phyloP scores from a whole-genome alignment of 1,140 invertebrate genomes.

The Copidosoma floridanum region DNA sequence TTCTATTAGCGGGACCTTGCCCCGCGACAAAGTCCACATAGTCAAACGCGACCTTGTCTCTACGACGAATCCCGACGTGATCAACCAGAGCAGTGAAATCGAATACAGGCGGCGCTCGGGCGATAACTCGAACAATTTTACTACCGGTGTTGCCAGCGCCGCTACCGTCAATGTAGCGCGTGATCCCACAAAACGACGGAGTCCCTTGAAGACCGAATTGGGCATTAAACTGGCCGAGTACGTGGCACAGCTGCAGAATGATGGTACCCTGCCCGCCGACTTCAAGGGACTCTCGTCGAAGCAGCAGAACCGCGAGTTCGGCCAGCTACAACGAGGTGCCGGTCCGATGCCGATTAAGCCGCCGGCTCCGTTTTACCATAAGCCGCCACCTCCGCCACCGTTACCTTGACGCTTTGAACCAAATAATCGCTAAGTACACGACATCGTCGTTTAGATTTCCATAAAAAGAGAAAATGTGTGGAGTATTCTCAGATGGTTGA shows the following conservation, averaged over 20 bases:
- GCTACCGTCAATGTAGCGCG: background rate
- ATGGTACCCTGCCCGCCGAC: slow-evolving; percentile 40
- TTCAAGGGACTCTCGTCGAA: slow-evolving; percentile 52
- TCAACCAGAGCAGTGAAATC: slow-evolving; percentile 57
- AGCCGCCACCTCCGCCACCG: slow-evolving; percentile 50
- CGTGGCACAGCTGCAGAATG: slow-evolving; percentile 39
- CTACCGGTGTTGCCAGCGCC: too few species aligned
- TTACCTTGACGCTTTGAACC: too few species aligned
- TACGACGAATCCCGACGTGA: slow-evolving; percentile 68
- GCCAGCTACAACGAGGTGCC: slow-evolving; percentile 36
- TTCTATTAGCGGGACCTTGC: background rate
- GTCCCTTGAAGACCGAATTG: slow-evolving; percentile 32
- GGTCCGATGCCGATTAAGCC: slow-evolving; percentile 23
- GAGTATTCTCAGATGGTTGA: too few species aligned
- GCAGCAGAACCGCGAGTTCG: slow-evolving; percentile 38
- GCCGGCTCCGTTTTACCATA: slow-evolving; percentile 48
- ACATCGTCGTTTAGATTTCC: too few species aligned
- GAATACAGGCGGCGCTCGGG: slow-evolving; percentile 36
- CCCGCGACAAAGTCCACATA: slow-evolving; percentile 46
- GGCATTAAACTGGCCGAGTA: slow-evolving; percentile 39
- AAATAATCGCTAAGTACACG: too few species aligned
- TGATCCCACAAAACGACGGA: slow-evolving; percentile 8
- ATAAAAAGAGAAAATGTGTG: too few species aligned
- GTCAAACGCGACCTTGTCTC: slow-evolving; percentile 66
- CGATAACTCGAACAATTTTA: too few species aligned